Evolutionary conservation across 2,888 invertebrate genomes (phyloP).

Genomic region (Andrena camellia): DNA sequence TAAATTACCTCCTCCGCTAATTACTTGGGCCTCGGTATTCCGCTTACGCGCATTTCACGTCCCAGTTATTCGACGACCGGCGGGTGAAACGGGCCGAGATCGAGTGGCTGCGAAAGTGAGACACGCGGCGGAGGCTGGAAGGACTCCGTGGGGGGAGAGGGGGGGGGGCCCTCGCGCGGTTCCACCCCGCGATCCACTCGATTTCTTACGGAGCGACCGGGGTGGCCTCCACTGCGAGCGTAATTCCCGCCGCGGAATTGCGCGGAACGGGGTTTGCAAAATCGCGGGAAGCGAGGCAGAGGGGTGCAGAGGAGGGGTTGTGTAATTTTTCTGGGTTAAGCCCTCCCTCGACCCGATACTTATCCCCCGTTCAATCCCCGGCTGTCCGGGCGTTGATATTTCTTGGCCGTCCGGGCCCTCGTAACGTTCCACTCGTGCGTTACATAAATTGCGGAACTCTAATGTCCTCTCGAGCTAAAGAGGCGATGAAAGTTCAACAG

Average conservation of each 20-base stretch:
- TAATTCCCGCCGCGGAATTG: too few relatives aligned
- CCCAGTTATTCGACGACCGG: constrained; percentile 56
- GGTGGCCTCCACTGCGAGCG: not conserved
- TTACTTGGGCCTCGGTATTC: constrained; percentile 75
- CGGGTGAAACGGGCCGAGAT: constrained; percentile 35
- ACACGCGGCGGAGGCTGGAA: not conserved
- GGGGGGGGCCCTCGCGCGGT: not conserved
- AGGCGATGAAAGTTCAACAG: constrained; percentile 57
- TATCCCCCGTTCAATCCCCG: constrained; percentile 40
- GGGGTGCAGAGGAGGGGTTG: not conserved
- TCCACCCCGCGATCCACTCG: not conserved
- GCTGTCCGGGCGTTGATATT: constrained; percentile 16
- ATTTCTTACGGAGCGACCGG: not conserved
- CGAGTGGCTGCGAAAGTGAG: constrained; percentile 1
- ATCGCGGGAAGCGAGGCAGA: not conserved
- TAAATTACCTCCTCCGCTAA: constrained; percentile 82
- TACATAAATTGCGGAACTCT: constrained; percentile 54
- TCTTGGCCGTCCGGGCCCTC: not conserved
- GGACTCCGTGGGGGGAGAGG: not conserved
- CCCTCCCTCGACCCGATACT: constrained; percentile 3
- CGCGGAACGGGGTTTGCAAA: not conserved
- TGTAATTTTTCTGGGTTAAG: not conserved
- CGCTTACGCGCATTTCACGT: constrained; percentile 77
- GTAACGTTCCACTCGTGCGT: constrained; percentile 18
- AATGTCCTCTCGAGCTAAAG: constrained; percentile 49